Evolutionary conservation across 2,888 invertebrate species (phyloP), one percentile per base, ranked within the genome.

Genomic region (Ophonus ardosiacus): DNA sequence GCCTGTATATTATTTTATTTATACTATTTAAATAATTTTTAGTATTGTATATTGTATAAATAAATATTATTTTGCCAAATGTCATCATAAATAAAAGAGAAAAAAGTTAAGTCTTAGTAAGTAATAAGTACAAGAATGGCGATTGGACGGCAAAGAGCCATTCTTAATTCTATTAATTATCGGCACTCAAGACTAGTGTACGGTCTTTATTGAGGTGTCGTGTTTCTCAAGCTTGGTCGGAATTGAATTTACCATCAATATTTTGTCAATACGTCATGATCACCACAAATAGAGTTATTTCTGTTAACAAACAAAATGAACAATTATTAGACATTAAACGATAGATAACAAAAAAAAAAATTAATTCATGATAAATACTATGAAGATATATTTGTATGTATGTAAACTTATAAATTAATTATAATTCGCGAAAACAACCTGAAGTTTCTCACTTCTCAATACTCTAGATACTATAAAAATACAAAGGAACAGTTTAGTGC

Each of bases 81-180:
- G 13, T 51, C 43, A 51, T 51, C 43, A 51, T 51, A 51, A 51
- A 51, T 51, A 51, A 51, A 51, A 10, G 43, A 51, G 43, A 51
- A 13, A 51, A 51, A 51, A 51, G 43, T 51, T 51, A 51, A 13
- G 13, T 0, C 43, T 1, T 43, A 7, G 43, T 51, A 10, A 51
- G 10, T 13, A 51, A 51, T 51, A 71, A 71, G 68, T 18, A 74
- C 17, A 15, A 51, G 65, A 65, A 63, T 51, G 8, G 43, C 43
- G 43, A 51, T 51, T 78, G 76, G 61, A 84, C 65, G 76, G 78
- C 80, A 85, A 85, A 85, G 85, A 80, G 85, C 85, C 79, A 79
- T 85, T 85, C 85, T 79, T 85, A 85, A 85, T 85, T 85, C 71
- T 43, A 85, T 85, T 85, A 80, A 85, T 85, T 85, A 84, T 17